Conservation (phyloP, 2,113 vertebrate genomes). For the Ciconia stormi region DNA sequence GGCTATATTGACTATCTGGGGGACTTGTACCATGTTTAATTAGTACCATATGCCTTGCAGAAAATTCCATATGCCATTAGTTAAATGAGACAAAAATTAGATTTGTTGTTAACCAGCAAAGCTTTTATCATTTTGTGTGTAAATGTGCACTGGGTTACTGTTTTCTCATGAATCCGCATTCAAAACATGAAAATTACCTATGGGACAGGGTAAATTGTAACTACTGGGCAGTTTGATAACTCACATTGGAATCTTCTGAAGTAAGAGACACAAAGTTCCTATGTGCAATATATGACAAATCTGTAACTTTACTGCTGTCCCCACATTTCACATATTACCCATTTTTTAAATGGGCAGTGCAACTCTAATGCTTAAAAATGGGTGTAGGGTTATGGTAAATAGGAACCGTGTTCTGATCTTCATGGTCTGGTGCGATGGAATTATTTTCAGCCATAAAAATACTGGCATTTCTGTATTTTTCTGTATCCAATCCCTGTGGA, state of each 20-base stretch:
- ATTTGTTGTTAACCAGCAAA: neutral
- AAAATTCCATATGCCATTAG: constrained; percentile 73
- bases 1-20: constrained; percentile 64
- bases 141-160: neutral
- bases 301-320: neutral
- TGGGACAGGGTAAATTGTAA: neutral
- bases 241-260: neutral
- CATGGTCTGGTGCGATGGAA: neutral
- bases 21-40: constrained; percentile 74
- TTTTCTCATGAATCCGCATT: neutral
- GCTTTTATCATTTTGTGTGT: neutral
- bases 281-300: neutral
- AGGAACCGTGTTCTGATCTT: neutral
- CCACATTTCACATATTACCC: neutral
- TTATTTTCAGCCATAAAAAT: neutral
- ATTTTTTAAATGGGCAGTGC: neutral
- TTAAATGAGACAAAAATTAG: constrained; percentile 67
- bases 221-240: neutral
- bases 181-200: neutral
- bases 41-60: constrained; percentile 72
- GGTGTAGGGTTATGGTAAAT: neutral
- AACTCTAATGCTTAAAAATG: neutral
- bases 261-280: neutral
- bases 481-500: neutral
- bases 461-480: neutral